A percentile compares a stretch with the other conserved stretches of the same genome.
Evolutionary conservation across 2,888 invertebrate species (phyloP).

Genomic region (Idaea biselata): DNA sequence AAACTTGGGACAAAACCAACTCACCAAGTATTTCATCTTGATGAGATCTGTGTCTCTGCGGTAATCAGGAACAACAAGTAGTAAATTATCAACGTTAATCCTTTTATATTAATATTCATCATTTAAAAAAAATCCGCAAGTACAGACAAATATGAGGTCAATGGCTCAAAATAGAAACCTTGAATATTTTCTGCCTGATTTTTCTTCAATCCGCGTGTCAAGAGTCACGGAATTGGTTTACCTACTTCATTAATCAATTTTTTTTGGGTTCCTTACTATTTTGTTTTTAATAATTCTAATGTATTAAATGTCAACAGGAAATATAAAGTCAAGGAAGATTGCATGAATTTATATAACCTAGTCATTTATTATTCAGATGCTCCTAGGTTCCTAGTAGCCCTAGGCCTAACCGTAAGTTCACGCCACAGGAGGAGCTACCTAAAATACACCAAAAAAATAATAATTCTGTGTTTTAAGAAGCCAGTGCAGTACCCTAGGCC

Average conservation of each 20-base stretch:
- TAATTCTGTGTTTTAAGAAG: too few relatives aligned
- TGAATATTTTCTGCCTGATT: constrained; percentile 34
- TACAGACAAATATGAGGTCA: constrained; percentile 32
- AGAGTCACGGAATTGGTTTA: constrained; percentile 6
- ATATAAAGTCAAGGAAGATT: not conserved
- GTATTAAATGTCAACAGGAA: not conserved
- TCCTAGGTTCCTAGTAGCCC: too few relatives aligned
- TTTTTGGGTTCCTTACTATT: not conserved
- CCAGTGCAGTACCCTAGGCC: too few relatives aligned
- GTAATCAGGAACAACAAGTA: constrained; percentile 44
- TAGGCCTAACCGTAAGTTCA: too few relatives aligned
- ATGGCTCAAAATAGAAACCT: constrained; percentile 42
- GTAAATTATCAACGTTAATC: constrained; percentile 23
- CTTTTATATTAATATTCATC: constrained; percentile 45
- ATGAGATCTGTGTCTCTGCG: constrained; percentile 43
- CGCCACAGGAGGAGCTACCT: too few relatives aligned
- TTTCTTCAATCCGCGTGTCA: constrained; percentile 21
- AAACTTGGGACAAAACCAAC: constrained; percentile 17
- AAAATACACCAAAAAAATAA: too few relatives aligned
- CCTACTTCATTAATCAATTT: not conserved
- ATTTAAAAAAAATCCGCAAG: constrained; percentile 34
- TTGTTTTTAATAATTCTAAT: constrained; percentile 1
- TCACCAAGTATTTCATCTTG: constrained; percentile 57
- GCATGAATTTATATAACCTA: too few relatives aligned
- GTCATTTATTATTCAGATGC: too few relatives aligned